These are phyloP conservation scores for Malurus alboscapulatus DNA, from an alignment of 2,113 vertebrate genomes.

Conservation along the genomic window DNA sequence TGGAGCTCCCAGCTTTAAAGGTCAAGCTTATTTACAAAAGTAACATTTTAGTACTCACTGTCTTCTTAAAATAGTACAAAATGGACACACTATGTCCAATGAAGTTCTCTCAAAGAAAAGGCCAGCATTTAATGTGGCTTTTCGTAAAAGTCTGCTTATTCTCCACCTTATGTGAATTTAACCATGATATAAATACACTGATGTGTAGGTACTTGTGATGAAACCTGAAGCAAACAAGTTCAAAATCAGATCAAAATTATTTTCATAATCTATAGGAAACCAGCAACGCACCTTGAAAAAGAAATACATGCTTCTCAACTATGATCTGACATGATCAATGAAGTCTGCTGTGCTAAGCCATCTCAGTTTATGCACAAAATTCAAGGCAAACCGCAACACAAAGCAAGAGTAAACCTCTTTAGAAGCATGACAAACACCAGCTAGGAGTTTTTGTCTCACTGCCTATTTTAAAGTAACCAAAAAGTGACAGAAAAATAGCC, in stretches of 20 bases:
- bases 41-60: neutral
- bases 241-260: neutral
- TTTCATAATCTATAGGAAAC: neutral
- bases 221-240: neutral
- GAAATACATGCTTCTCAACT: neutral
- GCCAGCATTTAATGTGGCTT: neutral
- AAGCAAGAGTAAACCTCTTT: neutral
- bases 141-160: neutral
- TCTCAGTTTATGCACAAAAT: fast-evolving
- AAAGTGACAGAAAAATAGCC: neutral
- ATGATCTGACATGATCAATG: neutral
- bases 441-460: neutral
- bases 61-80: neutral
- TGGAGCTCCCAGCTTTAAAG: neutral
- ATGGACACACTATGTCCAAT: neutral
- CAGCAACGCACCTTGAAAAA: neutral
- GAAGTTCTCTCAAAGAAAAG: neutral
- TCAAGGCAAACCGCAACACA: neutral
- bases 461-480: neutral
- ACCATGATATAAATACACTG: neutral
- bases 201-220: neutral
- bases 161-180: neutral
- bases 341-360: neutral
- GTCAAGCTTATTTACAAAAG: neutral
- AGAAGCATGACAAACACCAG: neutral